Evolutionary conservation across 2,888 invertebrate species (phyloP).

Genomic region (Melieria crassipennis): DNA sequence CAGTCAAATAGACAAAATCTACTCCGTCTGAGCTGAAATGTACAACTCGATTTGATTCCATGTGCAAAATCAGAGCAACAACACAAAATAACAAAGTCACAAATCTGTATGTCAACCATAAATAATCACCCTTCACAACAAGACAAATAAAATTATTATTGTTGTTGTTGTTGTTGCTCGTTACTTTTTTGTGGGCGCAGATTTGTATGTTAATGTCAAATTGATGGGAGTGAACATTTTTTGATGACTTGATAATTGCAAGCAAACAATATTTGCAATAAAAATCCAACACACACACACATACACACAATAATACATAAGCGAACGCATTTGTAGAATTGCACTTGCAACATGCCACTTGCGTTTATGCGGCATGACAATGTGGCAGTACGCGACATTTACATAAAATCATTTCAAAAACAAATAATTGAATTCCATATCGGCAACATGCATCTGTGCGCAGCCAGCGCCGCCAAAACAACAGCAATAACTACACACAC

Average conservation of each 20-base stretch:
- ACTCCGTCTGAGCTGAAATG: no score
- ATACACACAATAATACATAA: neutral
- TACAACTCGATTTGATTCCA: no score
- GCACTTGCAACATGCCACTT: constrained; percentile 1
- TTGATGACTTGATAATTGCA: constrained; percentile 59
- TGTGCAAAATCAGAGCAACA: no score
- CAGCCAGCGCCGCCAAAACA: no score
- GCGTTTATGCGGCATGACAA: constrained; percentile 10
- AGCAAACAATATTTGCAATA: neutral
- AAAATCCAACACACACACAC: neutral
- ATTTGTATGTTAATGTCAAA: constrained; percentile 20
- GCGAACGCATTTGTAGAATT: neutral
- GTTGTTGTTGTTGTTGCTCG: no score
- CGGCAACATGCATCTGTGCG: constrained; percentile 47
- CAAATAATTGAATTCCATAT: constrained; percentile 58
- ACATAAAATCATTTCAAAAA: constrained; percentile 54
- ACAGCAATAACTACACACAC: constrained; percentile 30
- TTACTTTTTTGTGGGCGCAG: no score
- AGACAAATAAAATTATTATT: no score
- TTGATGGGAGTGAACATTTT: constrained; percentile 51
- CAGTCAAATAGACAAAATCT: no score
- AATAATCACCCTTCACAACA: no score
- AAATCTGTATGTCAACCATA: no score
- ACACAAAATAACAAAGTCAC: no score
- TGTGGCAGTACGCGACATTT: constrained; percentile 43